A percentile compares a stretch with the other conserved stretches of the same genome.
Evolutionary conservation across 2,113 vertebrate genomes (phyloP).

Genomic region (Leucoraja erinaceus): DNA sequence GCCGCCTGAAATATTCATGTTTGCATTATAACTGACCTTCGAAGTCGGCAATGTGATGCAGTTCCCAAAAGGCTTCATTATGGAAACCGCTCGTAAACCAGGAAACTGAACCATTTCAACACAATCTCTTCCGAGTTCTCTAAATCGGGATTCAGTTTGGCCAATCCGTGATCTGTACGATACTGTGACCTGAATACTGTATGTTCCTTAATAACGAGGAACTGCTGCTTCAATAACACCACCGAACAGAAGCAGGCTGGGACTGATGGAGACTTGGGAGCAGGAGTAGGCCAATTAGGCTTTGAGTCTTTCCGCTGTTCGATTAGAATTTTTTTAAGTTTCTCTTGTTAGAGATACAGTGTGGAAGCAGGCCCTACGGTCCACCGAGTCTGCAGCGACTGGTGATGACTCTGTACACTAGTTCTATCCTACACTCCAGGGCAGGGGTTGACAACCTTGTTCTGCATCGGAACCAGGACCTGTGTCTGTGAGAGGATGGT

Average conservation of each 20-base stretch:
- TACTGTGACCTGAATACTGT: not conserved
- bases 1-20: conserved; percentile 15
- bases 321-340: no score
- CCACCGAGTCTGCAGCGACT: no score
- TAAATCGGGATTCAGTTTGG: not conserved
- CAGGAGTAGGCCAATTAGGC: no score
- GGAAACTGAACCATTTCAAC: not conserved
- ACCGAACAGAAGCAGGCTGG: not conserved
- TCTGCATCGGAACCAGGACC: no score
- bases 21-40: not conserved
- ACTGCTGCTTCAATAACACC: not conserved
- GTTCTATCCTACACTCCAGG: no score
- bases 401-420: no score
- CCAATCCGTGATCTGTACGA: not conserved
- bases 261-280: not conserved
- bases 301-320: no score
- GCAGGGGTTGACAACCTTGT: no score
- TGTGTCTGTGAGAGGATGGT: no score
- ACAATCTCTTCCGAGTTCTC: not conserved
- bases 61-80: conserved; percentile 8
- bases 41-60: not conserved
- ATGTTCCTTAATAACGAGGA: not conserved
- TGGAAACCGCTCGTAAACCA: not conserved
- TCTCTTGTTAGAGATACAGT: no score
- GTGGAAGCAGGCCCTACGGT: no score